Evolutionary conservation across 2,888 invertebrate genomes (phyloP), one percentile per base, ranked within the genome.

Genomic region (Diarsia brunnea): DNA sequence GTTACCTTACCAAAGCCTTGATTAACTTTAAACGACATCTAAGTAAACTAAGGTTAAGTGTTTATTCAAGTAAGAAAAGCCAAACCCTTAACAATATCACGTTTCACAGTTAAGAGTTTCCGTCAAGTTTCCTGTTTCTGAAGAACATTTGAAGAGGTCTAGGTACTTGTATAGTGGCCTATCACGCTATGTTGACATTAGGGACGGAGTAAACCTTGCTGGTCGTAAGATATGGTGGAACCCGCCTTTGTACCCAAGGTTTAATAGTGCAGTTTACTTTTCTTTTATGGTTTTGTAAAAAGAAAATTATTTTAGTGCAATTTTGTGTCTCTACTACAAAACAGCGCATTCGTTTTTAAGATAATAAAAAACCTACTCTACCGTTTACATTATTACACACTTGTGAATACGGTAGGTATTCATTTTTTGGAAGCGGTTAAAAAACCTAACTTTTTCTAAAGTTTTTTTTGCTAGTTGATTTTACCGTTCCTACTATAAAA

Each of bases 101-200:
- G 71, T 79, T 68, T 78, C 75, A 66, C 21, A 43, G 73, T 65
- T 61, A 58, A 74, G 61, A 47, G 67, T 79, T 65, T 72, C 67
- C 64, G 65, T 75, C 64, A 75, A 43, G 72, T 43, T 86, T 87
- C 79, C 86, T 79, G 73, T 73, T 75, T 51, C 71, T 75, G 43
- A 53, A n/a, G 55, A 74, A 75, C 53, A 55, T 64, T 49, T 80
- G 43, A 78, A 79, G 79, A 74, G 66, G 82, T 84, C 84, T 86
- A 82, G 81, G 79, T 69, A 79, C 78, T 84, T 74, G 72, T 79
- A 86, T 79, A 71, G 82, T 68, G 61, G 76, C 72, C 68, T 81
- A 83, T 81, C 87, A 85, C 79, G 87, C 85, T 67, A 86, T 64
- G 12, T 45, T 71, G 11, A 16, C 64, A 77, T 85, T 79, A 79